Conservation (phyloP, 2,888 invertebrate species). For the Agonopterix arenella region DNA sequence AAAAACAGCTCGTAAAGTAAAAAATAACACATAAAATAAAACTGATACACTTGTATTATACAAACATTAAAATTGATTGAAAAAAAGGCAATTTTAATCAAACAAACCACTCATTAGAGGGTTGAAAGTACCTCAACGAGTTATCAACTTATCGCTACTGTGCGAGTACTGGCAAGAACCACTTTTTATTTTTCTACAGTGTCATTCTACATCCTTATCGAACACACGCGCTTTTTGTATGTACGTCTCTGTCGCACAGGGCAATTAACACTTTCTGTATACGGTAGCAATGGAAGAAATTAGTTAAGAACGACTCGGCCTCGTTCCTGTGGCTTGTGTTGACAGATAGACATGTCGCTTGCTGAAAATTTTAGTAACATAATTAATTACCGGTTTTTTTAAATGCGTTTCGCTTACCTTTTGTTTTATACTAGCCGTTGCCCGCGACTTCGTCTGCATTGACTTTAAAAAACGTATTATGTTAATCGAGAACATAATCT, state of each 20-base stretch:
- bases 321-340: constrained; percentile 41
- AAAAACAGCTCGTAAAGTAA: too few relatives aligned
- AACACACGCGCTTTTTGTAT: constrained; percentile 11
- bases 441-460: too few relatives aligned
- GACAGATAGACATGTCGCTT: too few relatives aligned
- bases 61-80: constrained; percentile 26
- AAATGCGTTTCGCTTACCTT: too few relatives aligned
- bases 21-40: too few relatives aligned
- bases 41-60: too few relatives aligned
- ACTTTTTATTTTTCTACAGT: constrained; percentile 55
- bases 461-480: too few relatives aligned
- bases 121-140: constrained; percentile 56
- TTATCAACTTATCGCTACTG: constrained; percentile 45
- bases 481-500: too few relatives aligned
- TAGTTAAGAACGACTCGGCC: constrained; percentile 58
- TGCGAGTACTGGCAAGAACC: constrained; percentile 47
- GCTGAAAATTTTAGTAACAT: too few relatives aligned
- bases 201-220: constrained; percentile 29
- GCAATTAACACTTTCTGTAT: constrained; percentile 67
- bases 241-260: constrained; percentile 29
- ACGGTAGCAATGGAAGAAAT: constrained; percentile 71
- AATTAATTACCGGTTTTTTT: too few relatives aligned
- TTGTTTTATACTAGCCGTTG: too few relatives aligned
- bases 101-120: constrained; percentile 56
- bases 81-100: constrained; percentile 31